A percentile compares a stretch with the other conserved stretches of the same genome.
phyloP scores from a whole-genome alignment of 2,797 vertebrate genomes.

The Moxostoma hubbsi region DNA sequence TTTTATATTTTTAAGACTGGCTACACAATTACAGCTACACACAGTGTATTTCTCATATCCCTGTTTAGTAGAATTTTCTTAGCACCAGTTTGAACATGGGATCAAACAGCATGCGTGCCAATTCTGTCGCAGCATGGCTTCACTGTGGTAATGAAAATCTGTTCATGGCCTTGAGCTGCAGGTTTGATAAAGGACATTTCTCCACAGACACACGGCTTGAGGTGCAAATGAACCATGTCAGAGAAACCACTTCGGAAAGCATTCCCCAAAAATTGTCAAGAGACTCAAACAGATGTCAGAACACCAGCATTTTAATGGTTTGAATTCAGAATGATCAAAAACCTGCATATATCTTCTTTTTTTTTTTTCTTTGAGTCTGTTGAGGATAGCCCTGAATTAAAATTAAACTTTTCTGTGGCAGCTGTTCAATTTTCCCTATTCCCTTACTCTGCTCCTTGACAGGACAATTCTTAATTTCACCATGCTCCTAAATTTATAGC shows the following conservation, averaged over 20 bases:
- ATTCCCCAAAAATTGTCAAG: background rate
- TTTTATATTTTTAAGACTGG: no score
- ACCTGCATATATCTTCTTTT: no score
- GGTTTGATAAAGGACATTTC: background rate
- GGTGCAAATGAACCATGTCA: conserved; percentile 6
- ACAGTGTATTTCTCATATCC: no score
- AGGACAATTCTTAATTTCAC: no score
- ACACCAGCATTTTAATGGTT: no score
- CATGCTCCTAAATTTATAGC: conserved; percentile 8
- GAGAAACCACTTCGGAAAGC: no score
- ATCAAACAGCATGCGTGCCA: conserved; percentile 6
- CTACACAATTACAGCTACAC: no score
- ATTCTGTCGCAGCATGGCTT: conserved; percentile 20
- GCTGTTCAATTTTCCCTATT: no score
- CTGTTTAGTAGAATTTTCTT: background rate
- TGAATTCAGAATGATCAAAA: no score
- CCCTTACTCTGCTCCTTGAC: no score
- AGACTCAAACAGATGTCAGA: background rate
- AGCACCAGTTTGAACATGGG: background rate
- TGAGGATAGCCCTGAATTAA: background rate
- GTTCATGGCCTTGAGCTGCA: no score
- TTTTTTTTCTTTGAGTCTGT: no score
- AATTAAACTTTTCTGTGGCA: background rate
- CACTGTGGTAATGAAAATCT: conserved; percentile 16
- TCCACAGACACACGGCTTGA: background rate